A percentile compares a stretch with the other conserved stretches of the same genome.
Conservation (phyloP, 2,113 vertebrate genomes). For the Saccopteryx bilineata region DNA sequence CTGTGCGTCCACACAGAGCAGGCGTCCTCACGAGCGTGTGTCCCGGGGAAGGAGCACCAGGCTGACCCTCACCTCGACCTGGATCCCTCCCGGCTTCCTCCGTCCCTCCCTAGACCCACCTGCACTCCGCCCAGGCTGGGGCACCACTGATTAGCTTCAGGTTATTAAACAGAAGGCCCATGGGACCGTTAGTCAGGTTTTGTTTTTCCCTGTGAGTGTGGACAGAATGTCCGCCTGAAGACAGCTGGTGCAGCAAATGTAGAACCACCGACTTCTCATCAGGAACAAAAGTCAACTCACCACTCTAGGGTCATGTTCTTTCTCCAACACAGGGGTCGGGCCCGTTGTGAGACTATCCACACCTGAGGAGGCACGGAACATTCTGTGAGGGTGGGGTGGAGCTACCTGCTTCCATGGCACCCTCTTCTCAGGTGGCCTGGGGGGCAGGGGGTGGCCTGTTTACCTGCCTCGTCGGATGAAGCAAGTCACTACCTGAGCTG, state of each 20-base stretch:
- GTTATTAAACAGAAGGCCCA: neutral
- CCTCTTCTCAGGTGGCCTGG: neutral
- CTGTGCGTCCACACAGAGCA: neutral
- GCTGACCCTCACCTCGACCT: neutral
- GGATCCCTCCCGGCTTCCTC: neutral
- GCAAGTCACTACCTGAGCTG: neutral
- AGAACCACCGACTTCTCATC: neutral
- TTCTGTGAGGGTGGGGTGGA: fast-evolving
- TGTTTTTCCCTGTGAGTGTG: neutral
- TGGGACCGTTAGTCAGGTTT: neutral
- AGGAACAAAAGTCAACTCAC: neutral
- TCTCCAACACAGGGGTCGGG: neutral
- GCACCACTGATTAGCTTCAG: neutral
- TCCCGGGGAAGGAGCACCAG: neutral
- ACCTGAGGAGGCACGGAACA: neutral
- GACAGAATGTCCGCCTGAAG: neutral
- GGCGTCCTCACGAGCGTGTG: neutral
- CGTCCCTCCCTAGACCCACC: neutral
- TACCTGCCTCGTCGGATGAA: fast-evolving
- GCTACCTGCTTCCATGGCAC: fast-evolving
- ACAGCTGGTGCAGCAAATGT: neutral
- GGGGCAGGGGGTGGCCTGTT: neutral
- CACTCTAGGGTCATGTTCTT: neutral
- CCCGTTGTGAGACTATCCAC: neutral
- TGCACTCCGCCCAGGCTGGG: fast-evolving